Evolutionary conservation across 1,140 invertebrate genomes (phyloP), one percentile per base, ranked within the genome.

Genomic region (Geopemphigus sp.): DNA sequence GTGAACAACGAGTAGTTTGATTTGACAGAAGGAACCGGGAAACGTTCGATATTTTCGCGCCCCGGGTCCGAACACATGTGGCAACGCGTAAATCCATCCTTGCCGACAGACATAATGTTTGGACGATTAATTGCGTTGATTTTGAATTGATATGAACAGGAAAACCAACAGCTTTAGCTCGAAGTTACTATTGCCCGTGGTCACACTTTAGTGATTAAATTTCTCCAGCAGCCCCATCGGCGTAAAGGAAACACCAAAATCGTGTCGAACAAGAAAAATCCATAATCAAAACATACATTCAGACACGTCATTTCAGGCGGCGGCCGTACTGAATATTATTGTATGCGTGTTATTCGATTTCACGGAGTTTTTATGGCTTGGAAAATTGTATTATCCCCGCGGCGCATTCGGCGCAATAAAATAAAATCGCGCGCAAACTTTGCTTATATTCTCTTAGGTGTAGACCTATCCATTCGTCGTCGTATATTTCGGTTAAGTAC

Each of bases 341-440:
- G 24, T 70, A 29, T 53, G 53, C 47, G 10, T 68, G 45, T 68
- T 70, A 70, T 70, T 70, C 45, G 22, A 53, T 70, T 70, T 70
- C 64, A 29, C 15, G 24, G 24, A 1, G 8, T 70, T 70, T 70
- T 70, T 70, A 53, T 70, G 47, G 53, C 66, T 24, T 29, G 47
- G 47, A 70, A 70, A 19, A 70, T 70, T 15, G 66, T 70, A 70
- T 68, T 68, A 68, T 39, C 4, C 24, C 0, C 4, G 19, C 15
- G 3, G 24, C 45, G 26, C 47, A 29, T 68, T 17, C 22, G 50
- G 50, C 11, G 24, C 24, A 53, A 53, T n/a, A 53, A 19, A 53
- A 53, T 26, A 53, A 70, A 70, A 53, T 70, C 47, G 4, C 47
- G 5, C 64, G 19, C 64, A 70, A 26, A 70, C 47, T 19, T 29